Evolutionary conservation across 1,140 invertebrate species (phyloP), one percentile per base, ranked within the genome.

Genomic region (Sycophila sp.): DNA sequence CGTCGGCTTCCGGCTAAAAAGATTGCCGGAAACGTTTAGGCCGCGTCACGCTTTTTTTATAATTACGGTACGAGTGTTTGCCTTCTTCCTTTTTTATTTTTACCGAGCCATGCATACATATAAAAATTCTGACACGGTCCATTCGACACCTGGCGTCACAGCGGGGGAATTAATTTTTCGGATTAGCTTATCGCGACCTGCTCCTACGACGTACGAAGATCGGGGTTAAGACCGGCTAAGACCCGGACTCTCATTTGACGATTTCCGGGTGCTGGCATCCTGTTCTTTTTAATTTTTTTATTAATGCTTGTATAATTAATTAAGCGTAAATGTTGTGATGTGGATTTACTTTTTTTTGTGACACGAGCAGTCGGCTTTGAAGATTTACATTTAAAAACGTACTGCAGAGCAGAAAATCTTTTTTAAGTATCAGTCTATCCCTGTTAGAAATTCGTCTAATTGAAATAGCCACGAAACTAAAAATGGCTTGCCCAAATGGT

Each of bases 101-200:
- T 32, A 19, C 45, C 26, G 2, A 66, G 36, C 34, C 56, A 15
- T 34, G 19, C 11, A 13, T 22, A 38, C 19, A 19, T n/a, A 19
- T 34, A n/a, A 32, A 40, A 56, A 45, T 51, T 71, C 53, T 65
- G 66, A 58, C 56, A 32, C 45, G 72, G 58, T 76, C 73, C 75
- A 70, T 78, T 78, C 73, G 76, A 79, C 83, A 84, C 80, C 80
- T 83, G 83, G 80, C 78, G 70, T 70, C 59, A 62, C 74, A 71
- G 69, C 76, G 75, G 73, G 32, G 74, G 83, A 86, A 86, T 85
- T 84, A 80, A 81, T 85, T 84, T 85, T 81, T 83, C 72, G 81
- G 84, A 85, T 85, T 84, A 86, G 80, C 76, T 84, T 83, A 83
- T 85, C 81, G 80, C 75, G 69, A 80, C 80, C 78, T 81, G 76